Evolutionary conservation across 2,113 vertebrate genomes (phyloP), one percentile per base, ranked within the genome.

Genomic region (Nycticryphes semicollaris): DNA sequence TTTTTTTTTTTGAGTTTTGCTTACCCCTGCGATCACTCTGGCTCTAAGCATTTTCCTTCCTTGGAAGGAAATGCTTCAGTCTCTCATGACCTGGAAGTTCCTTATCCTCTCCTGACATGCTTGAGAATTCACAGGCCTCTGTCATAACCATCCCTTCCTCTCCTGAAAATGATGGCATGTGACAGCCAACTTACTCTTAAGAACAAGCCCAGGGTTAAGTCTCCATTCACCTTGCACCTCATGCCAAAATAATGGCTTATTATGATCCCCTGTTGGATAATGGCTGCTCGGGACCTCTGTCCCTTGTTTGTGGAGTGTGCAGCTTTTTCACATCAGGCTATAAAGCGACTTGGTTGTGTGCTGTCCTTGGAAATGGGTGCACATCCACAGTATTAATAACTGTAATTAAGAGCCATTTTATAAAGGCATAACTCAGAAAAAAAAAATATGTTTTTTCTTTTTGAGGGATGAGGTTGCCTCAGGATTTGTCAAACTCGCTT

Each of bases 401-500:
- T 68, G 41, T 63, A 89, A 86, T 86, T 37, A 47, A 76, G 24
- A 88, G 72, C 41, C 59, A 30, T 57, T 89, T 81, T 24, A 56
- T 78, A 45, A 85, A 78, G 77, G 30, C 14, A n/a, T 73, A 48
- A 45, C 60, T 88, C 87, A 73, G 83, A 6, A 97, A 92, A 41
- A 39, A 93, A 45, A 63, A 64, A 93, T 62, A 8, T 37, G 30
- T 1, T 57, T 91, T 86, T 63, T 75, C 8, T 62, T 47, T 41
- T 39, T 47, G 31, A 39, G 47, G 67, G 37, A 67, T 63, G 35
- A 56, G 30, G 4, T 81, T 88, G 57, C 69, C 78, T 56, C 62
- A 67, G 23, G 22, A 69, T 54, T 95, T 72, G 39, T 76, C 70
- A 81, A 97, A 87, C 95, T 67, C 59, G 72, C 85, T 91, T 96